Conservation (phyloP, 2,888 invertebrate genomes). For the Andricus quercusramuli region DNA sequence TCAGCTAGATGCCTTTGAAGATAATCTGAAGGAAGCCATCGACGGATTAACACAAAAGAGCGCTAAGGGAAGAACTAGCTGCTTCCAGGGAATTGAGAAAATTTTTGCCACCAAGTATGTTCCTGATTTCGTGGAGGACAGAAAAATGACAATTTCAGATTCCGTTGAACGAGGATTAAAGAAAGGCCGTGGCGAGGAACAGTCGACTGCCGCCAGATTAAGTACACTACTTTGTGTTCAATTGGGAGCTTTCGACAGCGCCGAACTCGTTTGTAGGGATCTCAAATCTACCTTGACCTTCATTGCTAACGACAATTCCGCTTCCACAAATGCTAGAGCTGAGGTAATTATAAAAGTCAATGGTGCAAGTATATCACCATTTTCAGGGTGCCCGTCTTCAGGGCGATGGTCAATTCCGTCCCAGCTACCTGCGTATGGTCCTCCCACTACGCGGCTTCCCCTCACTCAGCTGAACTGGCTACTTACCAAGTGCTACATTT, state of each 20-base stretch:
- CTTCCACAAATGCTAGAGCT: conserved; percentile 87
- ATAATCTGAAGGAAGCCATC: conserved; percentile 91
- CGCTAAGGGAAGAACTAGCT: conserved; percentile 88
- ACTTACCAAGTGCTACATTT: too few species aligned
- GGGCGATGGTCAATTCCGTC: too few species aligned
- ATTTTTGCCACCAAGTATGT: conserved; percentile 89
- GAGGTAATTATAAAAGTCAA: conserved; percentile 83
- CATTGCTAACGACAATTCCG: conserved; percentile 87
- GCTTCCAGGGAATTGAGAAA: conserved; percentile 86
- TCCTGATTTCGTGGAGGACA: conserved; percentile 87
- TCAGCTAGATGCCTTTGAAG: conserved; percentile 89
- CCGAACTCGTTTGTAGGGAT: conserved; percentile 85
- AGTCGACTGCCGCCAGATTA: conserved; percentile 89
- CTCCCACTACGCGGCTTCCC: too few species aligned
- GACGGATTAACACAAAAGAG: conserved; percentile 95
- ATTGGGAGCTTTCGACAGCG: conserved; percentile 82
- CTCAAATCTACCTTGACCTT: conserved; percentile 87
- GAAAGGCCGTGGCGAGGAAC: conserved; percentile 91
- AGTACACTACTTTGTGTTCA: conserved; percentile 91
- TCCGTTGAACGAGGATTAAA: conserved; percentile 89
- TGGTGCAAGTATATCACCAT: too few species aligned
- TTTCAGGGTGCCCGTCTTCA: too few species aligned
- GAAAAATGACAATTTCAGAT: conserved; percentile 90
- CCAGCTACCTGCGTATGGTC: too few species aligned
- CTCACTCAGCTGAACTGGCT: too few species aligned